These are phyloP conservation scores for Pterois miles DNA, from an alignment of 2,797 vertebrate genomes.

Conservation along the genomic window DNA sequence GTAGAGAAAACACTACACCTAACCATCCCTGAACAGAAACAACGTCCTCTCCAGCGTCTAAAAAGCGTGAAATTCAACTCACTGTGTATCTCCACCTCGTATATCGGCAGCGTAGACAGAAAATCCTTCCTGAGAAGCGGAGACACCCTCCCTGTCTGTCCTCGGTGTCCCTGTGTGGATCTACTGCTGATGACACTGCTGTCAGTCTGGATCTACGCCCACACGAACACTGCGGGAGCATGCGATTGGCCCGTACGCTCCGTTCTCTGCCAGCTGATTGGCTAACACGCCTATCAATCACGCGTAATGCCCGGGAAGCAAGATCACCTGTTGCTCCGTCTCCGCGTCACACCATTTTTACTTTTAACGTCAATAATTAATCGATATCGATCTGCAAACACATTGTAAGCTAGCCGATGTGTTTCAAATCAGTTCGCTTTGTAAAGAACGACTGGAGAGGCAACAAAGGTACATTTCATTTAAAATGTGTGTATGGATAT, in stretches of 20 bases:
- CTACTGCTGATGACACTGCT: constrained; percentile 38
- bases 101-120: not conserved
- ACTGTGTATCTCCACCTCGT: not conserved
- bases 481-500: not conserved
- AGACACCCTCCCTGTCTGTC: constrained; percentile 13
- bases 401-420: not conserved
- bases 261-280: constrained; percentile 37
- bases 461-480: not conserved
- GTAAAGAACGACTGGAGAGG: not conserved
- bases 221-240: constrained; percentile 30
- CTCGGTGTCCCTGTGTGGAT: constrained; percentile 40
- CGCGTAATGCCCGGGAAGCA: constrained; percentile 39
- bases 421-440: not conserved
- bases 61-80: not conserved
- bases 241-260: constrained; percentile 39
- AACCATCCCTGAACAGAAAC: not conserved
- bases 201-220: constrained; percentile 55
- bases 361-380: not conserved
- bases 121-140: not conserved
- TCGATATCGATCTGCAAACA: not conserved
- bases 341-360: constrained; percentile 28
- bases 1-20: not conserved
- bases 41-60: not conserved
- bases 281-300: constrained; percentile 44
- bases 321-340: constrained; percentile 77